phyloP scores from a whole-genome alignment of 2,797 vertebrate genomes.

The Lophura swinhoii region DNA sequence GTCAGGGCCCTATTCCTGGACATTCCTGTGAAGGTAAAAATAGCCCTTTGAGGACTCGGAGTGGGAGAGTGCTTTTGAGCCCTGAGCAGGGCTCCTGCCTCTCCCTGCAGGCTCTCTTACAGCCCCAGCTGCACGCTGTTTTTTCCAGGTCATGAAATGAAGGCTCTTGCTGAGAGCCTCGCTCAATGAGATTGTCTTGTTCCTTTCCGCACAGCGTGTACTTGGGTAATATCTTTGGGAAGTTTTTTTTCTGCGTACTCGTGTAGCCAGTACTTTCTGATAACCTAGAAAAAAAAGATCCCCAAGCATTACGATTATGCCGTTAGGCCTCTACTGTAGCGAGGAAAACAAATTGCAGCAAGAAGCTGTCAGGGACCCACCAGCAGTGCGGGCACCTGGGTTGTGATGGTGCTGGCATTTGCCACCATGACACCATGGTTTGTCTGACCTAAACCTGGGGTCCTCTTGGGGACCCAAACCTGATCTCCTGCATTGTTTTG shows the following conservation, averaged over 20 bases:
- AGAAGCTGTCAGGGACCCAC: neutral
- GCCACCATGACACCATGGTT: neutral
- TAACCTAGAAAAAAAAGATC: slow-evolving; percentile 41
- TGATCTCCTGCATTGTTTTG: neutral
- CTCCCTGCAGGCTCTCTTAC: slow-evolving; percentile 28
- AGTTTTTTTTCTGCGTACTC: neutral
- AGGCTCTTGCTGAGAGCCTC: slow-evolving; percentile 53
- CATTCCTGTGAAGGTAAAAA: slow-evolving; percentile 65
- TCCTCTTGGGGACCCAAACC: too few species aligned
- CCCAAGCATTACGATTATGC: slow-evolving; percentile 20
- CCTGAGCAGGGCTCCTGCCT: slow-evolving; percentile 47
- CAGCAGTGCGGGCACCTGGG: too few species aligned
- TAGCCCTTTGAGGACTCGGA: neutral
- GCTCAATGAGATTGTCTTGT: slow-evolving; percentile 44
- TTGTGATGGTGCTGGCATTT: neutral
- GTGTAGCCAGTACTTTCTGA: slow-evolving; percentile 21
- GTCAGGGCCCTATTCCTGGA: slow-evolving; percentile 61
- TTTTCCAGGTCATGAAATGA: slow-evolving; percentile 47
- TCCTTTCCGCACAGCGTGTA: slow-evolving; percentile 39
- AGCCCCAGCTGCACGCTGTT: neutral
- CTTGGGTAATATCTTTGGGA: slow-evolving; percentile 37
- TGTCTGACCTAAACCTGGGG: too few species aligned
- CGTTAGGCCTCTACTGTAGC: slow-evolving; percentile 32
- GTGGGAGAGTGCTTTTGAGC: slow-evolving; percentile 33
- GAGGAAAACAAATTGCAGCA: neutral